Evolutionary conservation across 2,113 vertebrate species (phyloP).

Genomic region (Podarcis muralis): DNA sequence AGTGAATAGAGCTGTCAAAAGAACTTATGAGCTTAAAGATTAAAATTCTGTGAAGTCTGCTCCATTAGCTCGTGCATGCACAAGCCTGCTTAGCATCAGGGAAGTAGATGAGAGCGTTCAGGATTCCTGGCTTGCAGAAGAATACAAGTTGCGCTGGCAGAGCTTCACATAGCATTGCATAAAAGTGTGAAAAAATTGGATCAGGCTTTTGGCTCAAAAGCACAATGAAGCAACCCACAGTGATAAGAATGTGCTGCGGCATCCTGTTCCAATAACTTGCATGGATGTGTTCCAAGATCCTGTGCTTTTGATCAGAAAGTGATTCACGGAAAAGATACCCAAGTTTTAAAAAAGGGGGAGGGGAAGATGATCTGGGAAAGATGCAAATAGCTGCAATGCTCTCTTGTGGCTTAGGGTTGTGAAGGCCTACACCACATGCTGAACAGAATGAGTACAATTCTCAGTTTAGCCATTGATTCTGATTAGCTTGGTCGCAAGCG

Average conservation of each 20-base stretch:
- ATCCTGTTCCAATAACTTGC: constrained; percentile 38
- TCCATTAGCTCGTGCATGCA: constrained; percentile 15
- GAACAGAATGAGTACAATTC: neutral
- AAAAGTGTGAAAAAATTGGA: constrained; percentile 41
- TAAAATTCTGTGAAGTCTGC: constrained; percentile 4
- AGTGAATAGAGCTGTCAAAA: constrained; percentile 19
- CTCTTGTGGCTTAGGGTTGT: constrained; percentile 17
- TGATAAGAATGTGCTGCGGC: constrained; percentile 36
- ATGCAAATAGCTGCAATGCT: constrained; percentile 26
- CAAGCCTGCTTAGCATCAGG: constrained; percentile 27
- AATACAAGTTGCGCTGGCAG: constrained; percentile 29
- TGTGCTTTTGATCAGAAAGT: constrained; percentile 35
- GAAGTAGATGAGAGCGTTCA: constrained; percentile 13
- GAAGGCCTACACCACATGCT: neutral
- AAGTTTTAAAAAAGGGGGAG: neutral
- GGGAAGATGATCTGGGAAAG: constrained; percentile 7
- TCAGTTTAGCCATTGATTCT: neutral
- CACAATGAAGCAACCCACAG: constrained; percentile 37
- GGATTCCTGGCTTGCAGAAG: constrained; percentile 18
- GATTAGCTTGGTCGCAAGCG: neutral
- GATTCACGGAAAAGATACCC: constrained; percentile 29
- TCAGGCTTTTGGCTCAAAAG: constrained; percentile 23
- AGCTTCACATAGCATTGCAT: constrained; percentile 38
- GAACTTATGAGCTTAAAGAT: neutral
- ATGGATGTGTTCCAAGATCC: constrained; percentile 36